Evolutionary conservation across 2,888 invertebrate species (phyloP).

Genomic region (Spodoptera exigua): DNA sequence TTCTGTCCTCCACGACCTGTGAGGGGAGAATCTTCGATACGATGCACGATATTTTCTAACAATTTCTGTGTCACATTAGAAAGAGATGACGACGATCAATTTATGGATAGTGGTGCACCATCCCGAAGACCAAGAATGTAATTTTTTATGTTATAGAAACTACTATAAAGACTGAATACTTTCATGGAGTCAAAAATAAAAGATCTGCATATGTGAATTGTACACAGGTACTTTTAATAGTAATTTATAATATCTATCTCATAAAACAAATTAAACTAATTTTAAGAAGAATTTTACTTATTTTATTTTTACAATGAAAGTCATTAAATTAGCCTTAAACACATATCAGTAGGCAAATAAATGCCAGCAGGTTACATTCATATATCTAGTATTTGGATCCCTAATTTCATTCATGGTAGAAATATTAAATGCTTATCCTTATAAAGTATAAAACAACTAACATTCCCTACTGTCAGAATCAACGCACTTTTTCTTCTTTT

Average conservation of each 20-base stretch:
- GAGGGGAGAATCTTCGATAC: conserved; percentile 69
- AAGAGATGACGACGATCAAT: conserved; percentile 78
- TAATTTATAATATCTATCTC: conserved; percentile 7
- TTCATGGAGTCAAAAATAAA: conserved; percentile 10
- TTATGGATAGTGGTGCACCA: conserved; percentile 68
- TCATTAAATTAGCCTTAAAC: background rate
- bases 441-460: conserved; percentile 17
- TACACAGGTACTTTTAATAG: conserved; percentile 33
- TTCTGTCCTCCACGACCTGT: conserved; percentile 81
- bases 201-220: conserved; percentile 23
- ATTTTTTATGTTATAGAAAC: conserved; percentile 1
- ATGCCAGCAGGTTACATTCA: background rate
- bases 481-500: conserved; percentile 74
- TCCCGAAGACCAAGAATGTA: conserved; percentile 74
- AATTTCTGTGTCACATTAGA: conserved; percentile 82
- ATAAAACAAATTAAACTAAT: conserved; percentile 23
- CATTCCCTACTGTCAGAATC: conserved; percentile 76
- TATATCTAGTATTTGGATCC: no score
- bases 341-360: no score
- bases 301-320: conserved; percentile 13
- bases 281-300: conserved; percentile 6
- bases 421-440: no score
- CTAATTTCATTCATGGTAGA: no score
- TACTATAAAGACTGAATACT: conserved; percentile 38
- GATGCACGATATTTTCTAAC: conserved; percentile 84